Percentiles rank a stretch among this genome's conserved stretches.
These are phyloP conservation scores for rabbit (Oryctolagus cuniculus) DNA, from an alignment of 2,113 vertebrate species.

Conservation along the genomic window mOryCun1.1 NC_091435.1:103667001-103667500, in stretches of 20 bases:
- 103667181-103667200: too few species aligned
- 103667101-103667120: too few species aligned
- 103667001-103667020: too few species aligned
- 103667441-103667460: not conserved
- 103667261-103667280: not conserved
- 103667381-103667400: not conserved
- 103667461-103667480: not conserved
- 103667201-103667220: too few species aligned
- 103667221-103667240: too few species aligned
- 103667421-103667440: not conserved
- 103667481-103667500: not conserved
- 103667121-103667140: too few species aligned
- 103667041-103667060: too few species aligned
- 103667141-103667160: too few species aligned
- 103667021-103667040: too few species aligned
- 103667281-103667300: not conserved
- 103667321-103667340: not conserved
- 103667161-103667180: too few species aligned
- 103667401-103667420: not conserved
- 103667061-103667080: too few species aligned
- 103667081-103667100: too few species aligned
- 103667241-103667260: not conserved
- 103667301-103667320: not conserved
- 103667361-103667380: not conserved
- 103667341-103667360: not conserved